Percentiles rank a stretch among this genome's conserved stretches.
These are phyloP conservation scores for Marmota monax DNA, from an alignment of 2,113 vertebrate species.

Conservation along the genomic window DNA sequence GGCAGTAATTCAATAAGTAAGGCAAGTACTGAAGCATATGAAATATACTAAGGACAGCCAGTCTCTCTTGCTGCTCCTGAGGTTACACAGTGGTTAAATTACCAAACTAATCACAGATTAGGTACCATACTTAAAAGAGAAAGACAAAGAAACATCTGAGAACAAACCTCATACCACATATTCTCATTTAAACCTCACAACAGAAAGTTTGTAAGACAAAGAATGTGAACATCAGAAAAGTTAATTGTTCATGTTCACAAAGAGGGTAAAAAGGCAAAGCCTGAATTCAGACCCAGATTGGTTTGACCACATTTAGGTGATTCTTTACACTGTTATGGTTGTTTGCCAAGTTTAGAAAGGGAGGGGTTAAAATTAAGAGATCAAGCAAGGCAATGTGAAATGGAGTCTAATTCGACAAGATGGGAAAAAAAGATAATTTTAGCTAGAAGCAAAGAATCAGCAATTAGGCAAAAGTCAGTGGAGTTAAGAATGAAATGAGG, in stretches of 20 bases:
- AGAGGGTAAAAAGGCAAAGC: slow-evolving; percentile 26
- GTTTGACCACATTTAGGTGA: neutral
- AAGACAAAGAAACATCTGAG: slow-evolving; percentile 5
- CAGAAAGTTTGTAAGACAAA: slow-evolving; percentile 46
- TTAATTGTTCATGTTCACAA: neutral
- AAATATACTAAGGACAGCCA: neutral
- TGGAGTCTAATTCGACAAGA: slow-evolving; percentile 23
- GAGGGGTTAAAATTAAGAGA: slow-evolving; percentile 40
- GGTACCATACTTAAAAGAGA: neutral
- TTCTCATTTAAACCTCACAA: slow-evolving; percentile 51
- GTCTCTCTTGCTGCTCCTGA: neutral
- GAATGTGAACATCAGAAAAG: slow-evolving; percentile 34
- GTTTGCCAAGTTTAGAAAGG: slow-evolving; percentile 23
- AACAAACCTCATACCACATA: neutral
- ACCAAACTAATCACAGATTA: slow-evolving; percentile 26
- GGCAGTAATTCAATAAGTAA: slow-evolving; percentile 6
- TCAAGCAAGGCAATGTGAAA: slow-evolving; percentile 39
- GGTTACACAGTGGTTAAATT: neutral
- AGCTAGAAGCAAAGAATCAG: slow-evolving; percentile 23
- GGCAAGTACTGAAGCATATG: neutral
- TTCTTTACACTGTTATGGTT: neutral
- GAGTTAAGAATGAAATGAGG: slow-evolving; percentile 36
- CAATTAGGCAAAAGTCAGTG: neutral
- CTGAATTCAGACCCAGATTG: neutral
- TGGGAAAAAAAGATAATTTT: neutral